Evolutionary conservation across 2,113 vertebrate species (phyloP).

Genomic region (Oriolus oriolus): DNA sequence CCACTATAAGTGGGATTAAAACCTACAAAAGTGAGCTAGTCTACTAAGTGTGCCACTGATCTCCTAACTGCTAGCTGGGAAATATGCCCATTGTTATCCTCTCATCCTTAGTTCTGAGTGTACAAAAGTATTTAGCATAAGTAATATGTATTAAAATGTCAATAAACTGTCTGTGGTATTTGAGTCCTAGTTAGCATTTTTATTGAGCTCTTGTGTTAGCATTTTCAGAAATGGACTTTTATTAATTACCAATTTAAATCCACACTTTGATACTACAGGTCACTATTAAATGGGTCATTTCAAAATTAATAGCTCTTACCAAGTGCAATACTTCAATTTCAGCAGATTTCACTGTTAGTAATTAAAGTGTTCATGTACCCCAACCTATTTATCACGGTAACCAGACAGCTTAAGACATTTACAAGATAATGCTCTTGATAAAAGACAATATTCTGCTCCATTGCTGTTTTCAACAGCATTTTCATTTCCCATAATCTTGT

Average conservation of each 20-base stretch:
- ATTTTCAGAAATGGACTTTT: conserved; percentile 75
- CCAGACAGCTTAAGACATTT: conserved; percentile 71
- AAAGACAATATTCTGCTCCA: conserved; percentile 53
- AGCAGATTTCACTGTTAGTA: conserved; percentile 70
- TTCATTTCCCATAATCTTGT: conserved; percentile 43
- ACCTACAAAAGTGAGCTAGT: conserved; percentile 39
- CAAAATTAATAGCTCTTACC: conserved; percentile 72
- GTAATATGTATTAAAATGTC: conserved; percentile 73
- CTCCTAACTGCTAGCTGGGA: conserved; percentile 21
- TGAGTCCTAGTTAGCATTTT: conserved; percentile 80
- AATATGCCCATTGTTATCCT: conserved; percentile 42
- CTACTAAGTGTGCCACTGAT: conserved; percentile 27
- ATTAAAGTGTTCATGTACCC: conserved; percentile 71
- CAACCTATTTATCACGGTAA: conserved; percentile 74
- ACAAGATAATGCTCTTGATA: conserved; percentile 62
- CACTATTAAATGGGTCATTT: conserved; percentile 80
- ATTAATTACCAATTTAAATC: conserved; percentile 83
- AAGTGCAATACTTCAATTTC: conserved; percentile 73
- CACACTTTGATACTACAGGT: conserved; percentile 72
- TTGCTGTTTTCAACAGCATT: conserved; percentile 43
- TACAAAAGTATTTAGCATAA: conserved; percentile 65
- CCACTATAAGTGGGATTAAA: conserved; percentile 67
- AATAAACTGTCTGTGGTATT: conserved; percentile 69
- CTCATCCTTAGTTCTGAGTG: conserved; percentile 43
- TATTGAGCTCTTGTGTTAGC: conserved; percentile 75